Conservation (phyloP, 2,113 vertebrate genomes). For the Scortum barcoo region DNA sequence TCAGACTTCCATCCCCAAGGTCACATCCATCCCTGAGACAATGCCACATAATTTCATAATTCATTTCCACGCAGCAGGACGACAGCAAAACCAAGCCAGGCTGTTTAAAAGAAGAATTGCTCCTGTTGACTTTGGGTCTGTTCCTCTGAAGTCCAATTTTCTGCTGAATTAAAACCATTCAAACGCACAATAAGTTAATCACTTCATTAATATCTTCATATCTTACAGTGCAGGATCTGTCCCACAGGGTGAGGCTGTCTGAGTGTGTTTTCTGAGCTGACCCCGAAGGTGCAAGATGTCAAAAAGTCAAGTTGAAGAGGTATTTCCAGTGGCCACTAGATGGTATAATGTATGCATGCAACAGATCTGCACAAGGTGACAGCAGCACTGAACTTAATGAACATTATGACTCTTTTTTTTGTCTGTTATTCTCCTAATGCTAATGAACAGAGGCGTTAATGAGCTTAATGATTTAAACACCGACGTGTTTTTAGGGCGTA, state of each 20-base stretch:
- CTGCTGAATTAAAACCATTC: too few relatives aligned
- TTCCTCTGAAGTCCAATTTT: too few relatives aligned
- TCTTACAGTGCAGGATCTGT: not conserved
- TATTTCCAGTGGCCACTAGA: conserved; percentile 75
- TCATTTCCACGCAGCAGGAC: conserved; percentile 10
- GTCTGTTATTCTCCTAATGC: not conserved
- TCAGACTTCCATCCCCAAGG: conserved; percentile 50
- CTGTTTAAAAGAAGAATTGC: not conserved
- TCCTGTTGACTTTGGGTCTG: too few relatives aligned
- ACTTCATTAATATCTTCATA: too few relatives aligned
- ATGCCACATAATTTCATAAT: conserved; percentile 34
- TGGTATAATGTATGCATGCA: conserved; percentile 72
- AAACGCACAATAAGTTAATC: too few relatives aligned
- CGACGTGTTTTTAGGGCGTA: not conserved
- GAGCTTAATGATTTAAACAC: not conserved
- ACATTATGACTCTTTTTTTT: not conserved
- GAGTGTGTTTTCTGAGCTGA: conserved; percentile 24
- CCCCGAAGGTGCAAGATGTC: conserved; percentile 34
- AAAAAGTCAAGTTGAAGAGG: conserved; percentile 47
- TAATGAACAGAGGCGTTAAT: not conserved
- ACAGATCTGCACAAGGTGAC: conserved; percentile 15
- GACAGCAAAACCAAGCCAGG: not conserved
- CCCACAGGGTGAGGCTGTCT: not conserved
- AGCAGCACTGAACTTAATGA: not conserved
- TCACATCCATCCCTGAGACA: conserved; percentile 46